Conservation (phyloP, 2,888 invertebrate species). For the Euzophera pinguis region DNA sequence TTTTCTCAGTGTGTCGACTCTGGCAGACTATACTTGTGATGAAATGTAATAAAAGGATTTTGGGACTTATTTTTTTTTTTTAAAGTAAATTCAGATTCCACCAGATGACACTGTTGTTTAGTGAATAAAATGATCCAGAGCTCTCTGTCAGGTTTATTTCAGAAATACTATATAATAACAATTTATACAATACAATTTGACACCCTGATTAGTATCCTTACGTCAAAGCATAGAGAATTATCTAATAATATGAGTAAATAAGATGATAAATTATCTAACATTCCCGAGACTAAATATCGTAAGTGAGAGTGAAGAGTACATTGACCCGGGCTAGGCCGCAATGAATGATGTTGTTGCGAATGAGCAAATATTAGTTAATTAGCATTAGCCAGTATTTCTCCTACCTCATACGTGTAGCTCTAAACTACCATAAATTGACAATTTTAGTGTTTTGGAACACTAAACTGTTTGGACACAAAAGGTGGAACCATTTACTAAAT, state of each 20-base stretch:
- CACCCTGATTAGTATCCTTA: not conserved
- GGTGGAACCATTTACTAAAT: no score
- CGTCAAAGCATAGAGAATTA: slow-evolving; percentile 3
- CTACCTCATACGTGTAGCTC: not conserved
- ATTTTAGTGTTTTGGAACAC: no score
- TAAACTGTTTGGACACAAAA: no score
- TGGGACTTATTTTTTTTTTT: no score
- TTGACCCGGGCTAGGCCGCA: slow-evolving; percentile 12
- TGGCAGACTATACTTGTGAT: no score
- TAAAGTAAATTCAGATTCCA: no score
- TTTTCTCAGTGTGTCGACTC: no score
- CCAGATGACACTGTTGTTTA: no score
- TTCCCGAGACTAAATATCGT: not conserved
- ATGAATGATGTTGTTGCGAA: slow-evolving; percentile 1
- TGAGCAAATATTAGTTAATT: slow-evolving; percentile 10
- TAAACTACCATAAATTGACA: no score
- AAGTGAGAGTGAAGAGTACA: slow-evolving; percentile 19
- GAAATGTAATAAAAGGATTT: no score
- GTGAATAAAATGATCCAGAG: no score
- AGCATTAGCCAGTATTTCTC: not conserved
- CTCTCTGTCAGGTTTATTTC: no score
- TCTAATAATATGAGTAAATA: slow-evolving; percentile 8
- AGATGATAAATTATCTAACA: slow-evolving; percentile 8
- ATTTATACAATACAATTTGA: not conserved
- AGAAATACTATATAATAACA: not conserved